phyloP scores from a whole-genome alignment of 2,888 invertebrate species.

The Eristalinus sepulchralis region DNA sequence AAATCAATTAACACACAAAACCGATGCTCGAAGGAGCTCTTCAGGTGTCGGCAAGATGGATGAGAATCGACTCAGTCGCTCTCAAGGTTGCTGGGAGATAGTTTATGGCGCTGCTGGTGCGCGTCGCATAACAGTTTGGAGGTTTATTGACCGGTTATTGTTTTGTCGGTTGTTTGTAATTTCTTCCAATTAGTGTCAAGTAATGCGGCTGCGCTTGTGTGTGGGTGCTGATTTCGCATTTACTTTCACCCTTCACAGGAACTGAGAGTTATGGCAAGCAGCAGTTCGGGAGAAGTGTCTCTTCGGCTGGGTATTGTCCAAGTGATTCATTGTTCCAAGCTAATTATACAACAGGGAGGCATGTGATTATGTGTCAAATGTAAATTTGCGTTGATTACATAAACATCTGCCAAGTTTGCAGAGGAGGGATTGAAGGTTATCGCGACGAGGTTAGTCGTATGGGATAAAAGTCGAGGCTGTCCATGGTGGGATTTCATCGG shows the following conservation, averaged over 20 bases:
- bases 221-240: neutral
- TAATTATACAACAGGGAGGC: neutral
- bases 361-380: neutral
- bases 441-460: neutral
- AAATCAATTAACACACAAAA: conserved; percentile 37
- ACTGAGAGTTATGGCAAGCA: neutral
- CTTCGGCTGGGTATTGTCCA: too few relatives aligned
- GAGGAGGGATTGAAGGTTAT: neutral
- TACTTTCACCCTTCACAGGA: conserved; percentile 27
- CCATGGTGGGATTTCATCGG: neutral
- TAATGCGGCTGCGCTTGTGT: neutral
- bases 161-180: neutral
- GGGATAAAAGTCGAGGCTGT: neutral
- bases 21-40: conserved; percentile 17
- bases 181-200: conserved; percentile 9
- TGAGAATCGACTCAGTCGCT: neutral
- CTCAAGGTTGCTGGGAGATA: conserved; percentile 44
- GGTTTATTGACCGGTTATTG: conserved; percentile 28
- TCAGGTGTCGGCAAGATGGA: neutral
- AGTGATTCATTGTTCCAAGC: conserved; percentile 14
- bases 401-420: neutral
- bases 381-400: neutral
- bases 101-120: conserved; percentile 4
- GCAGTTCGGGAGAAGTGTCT: neutral
- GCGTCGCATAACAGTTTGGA: neutral